phyloP scores from a whole-genome alignment of 2,888 invertebrate genomes.

The Callyntrura guangdongensis region DNA sequence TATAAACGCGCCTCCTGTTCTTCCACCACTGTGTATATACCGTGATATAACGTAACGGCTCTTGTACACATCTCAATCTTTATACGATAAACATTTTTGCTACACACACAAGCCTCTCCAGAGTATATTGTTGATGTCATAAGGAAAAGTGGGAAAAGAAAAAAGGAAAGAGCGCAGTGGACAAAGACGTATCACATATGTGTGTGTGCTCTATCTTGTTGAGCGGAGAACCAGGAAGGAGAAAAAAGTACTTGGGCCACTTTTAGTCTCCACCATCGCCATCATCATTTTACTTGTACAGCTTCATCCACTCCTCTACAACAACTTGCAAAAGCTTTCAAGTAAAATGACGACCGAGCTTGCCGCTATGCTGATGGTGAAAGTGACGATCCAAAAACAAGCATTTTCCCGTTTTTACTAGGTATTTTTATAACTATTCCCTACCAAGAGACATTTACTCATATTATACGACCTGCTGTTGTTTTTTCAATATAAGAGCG shows the following conservation, averaged over 20 bases:
- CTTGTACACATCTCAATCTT: neutral
- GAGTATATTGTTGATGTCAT: conserved; percentile 46
- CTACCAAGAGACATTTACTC: conserved; percentile 9
- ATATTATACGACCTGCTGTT: conserved; percentile 49
- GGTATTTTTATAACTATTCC: conserved; percentile 50
- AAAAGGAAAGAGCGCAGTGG: neutral
- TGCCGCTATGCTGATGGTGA: conserved; percentile 46
- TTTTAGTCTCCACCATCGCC: conserved; percentile 18
- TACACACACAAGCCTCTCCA: neutral
- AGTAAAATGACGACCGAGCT: conserved; percentile 1
- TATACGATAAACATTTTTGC: conserved; percentile 1
- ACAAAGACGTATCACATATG: conserved; percentile 56
- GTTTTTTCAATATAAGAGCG: conserved; percentile 35
- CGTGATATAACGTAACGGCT: too few relatives aligned
- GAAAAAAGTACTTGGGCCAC: conserved; percentile 65
- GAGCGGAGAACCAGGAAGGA: conserved; percentile 23
- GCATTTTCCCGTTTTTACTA: conserved; percentile 12
- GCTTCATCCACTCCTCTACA: conserved; percentile 47
- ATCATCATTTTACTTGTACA: conserved; percentile 57
- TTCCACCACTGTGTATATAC: too few relatives aligned
- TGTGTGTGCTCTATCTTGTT: conserved; percentile 45
- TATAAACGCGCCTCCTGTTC: neutral
- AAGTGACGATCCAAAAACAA: conserved; percentile 51
- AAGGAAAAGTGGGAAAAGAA: neutral
- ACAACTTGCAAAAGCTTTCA: conserved; percentile 4